Evolutionary conservation across 53 echinoderm and acorn worm species (phyloP).

Genomic region (Luidia sarsii): DNA sequence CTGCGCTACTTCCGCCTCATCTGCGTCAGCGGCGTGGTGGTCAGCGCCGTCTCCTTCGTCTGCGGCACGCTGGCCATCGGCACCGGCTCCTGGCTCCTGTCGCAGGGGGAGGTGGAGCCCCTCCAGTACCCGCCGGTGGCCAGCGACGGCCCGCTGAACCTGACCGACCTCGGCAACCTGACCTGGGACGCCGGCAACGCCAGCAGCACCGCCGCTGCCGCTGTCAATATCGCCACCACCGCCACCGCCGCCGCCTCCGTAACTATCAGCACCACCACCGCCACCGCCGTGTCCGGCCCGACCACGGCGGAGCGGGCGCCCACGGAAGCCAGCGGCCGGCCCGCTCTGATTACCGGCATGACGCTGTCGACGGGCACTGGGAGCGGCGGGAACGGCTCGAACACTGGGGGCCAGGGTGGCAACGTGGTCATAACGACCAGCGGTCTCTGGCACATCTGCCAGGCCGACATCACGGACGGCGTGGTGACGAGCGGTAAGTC

Average conservation of each 20-base stretch:
- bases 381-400: not conserved
- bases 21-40: constrained; percentile 33
- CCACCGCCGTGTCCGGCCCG: not conserved
- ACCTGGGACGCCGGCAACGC: not conserved
- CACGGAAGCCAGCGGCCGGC: too few relatives aligned
- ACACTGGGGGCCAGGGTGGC: not conserved
- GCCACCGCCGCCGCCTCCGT: not conserved
- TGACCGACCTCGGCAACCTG: too few relatives aligned
- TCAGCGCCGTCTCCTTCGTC: constrained; percentile 18
- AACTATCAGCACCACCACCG: not conserved
- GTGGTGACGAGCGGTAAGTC: constrained; percentile 8
- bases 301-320: not conserved
- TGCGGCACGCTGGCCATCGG: constrained; percentile 22
- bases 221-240: constrained; percentile 6
- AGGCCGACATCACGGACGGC: not conserved
- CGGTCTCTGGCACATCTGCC: constrained; percentile 29
- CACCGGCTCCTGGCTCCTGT: constrained; percentile 31
- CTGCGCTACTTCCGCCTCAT: constrained; percentile 36
- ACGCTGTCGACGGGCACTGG: not conserved
- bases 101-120: constrained; percentile 3
- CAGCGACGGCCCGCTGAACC: too few relatives aligned
- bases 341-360: too few relatives aligned
- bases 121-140: not conserved
- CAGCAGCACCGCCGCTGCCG: not conserved
- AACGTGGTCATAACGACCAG: constrained; percentile 11